These are phyloP conservation scores for Caenorhabditis sp. DNA, from an alignment of 2,888 invertebrate genomes.

Conservation along the genomic window DNA sequence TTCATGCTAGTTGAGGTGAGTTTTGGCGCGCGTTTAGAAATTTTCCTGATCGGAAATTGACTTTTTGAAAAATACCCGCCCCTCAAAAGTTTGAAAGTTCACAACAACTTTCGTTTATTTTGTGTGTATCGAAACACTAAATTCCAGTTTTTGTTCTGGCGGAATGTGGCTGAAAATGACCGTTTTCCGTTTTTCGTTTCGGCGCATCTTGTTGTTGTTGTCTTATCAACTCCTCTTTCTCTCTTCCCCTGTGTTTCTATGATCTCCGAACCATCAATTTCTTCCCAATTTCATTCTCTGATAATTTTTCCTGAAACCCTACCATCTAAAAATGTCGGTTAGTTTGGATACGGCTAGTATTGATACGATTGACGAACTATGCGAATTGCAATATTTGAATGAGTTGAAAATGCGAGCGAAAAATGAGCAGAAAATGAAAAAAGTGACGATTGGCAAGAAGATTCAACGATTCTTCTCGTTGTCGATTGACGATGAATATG, in stretches of 20 bases:
- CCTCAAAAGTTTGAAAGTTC: too few species aligned
- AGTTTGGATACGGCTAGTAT: constrained; percentile 10
- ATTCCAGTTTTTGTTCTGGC: too few species aligned
- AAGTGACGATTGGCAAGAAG: constrained; percentile 22
- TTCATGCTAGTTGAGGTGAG: constrained; percentile 92
- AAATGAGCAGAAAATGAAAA: not conserved
- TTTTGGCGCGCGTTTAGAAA: too few species aligned
- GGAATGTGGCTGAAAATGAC: too few species aligned
- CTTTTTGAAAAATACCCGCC: too few species aligned
- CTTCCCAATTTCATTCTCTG: not conserved
- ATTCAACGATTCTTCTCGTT: constrained; percentile 8
- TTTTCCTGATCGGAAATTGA: too few species aligned
- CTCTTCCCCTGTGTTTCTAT: constrained; percentile 9
- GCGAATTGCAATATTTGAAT: constrained; percentile 25
- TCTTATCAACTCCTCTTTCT: not conserved
- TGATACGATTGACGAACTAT: constrained; percentile 39
- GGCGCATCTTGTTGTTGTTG: too few species aligned
- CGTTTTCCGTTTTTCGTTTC: too few species aligned
- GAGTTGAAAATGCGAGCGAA: constrained; percentile 9
- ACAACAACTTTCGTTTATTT: too few species aligned
- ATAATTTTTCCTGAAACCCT: not conserved
- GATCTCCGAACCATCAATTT: not conserved
- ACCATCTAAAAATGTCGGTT: not conserved
- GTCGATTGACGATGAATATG: not conserved
- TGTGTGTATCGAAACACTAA: too few species aligned